Conservation (phyloP, 1,140 invertebrate genomes). For the Aphelenchoides fujianensis region DNA sequence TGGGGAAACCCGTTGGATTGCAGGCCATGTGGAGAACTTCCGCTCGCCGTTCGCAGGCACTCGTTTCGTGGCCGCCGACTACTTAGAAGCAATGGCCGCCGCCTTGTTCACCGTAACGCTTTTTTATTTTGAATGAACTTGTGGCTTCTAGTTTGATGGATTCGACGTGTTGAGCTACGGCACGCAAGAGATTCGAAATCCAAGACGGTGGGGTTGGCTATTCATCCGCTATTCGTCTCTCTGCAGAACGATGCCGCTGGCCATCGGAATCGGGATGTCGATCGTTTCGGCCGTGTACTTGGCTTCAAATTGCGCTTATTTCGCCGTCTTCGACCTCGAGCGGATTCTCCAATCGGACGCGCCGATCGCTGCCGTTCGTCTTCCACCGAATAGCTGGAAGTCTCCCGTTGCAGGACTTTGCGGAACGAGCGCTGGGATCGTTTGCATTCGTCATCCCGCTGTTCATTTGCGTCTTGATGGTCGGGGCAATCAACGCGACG, state of each 20-base stretch:
- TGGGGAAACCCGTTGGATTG: neutral
- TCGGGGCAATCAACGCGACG: conserved; percentile 1
- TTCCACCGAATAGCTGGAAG: too few relatives aligned
- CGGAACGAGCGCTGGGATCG: neutral
- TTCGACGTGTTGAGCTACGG: conserved; percentile 10
- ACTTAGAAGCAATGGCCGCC: conserved; percentile 5
- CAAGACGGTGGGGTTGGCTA: neutral
- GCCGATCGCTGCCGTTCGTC: neutral
- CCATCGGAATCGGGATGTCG: conserved; percentile 6
- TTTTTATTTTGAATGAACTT: too few relatives aligned
- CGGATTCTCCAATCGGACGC: conserved; percentile 3
- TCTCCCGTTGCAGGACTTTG: neutral
- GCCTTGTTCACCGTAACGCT: conserved; percentile 19
- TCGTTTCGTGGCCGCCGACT: neutral
- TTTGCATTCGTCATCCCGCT: conserved; percentile 1
- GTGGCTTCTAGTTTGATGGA: conserved; percentile 9
- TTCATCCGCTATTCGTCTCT: neutral
- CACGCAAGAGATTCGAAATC: conserved; percentile 16
- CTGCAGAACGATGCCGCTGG: conserved; percentile 15
- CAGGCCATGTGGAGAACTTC: conserved; percentile 1
- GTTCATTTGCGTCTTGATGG: conserved; percentile 9
- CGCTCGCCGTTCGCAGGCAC: neutral
- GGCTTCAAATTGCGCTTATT: conserved; percentile 8
- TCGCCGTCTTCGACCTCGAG: neutral
- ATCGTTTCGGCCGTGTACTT: conserved; percentile 13